Conservation (phyloP, 2,888 invertebrate species). For the Euplagia quadripunctaria region DNA sequence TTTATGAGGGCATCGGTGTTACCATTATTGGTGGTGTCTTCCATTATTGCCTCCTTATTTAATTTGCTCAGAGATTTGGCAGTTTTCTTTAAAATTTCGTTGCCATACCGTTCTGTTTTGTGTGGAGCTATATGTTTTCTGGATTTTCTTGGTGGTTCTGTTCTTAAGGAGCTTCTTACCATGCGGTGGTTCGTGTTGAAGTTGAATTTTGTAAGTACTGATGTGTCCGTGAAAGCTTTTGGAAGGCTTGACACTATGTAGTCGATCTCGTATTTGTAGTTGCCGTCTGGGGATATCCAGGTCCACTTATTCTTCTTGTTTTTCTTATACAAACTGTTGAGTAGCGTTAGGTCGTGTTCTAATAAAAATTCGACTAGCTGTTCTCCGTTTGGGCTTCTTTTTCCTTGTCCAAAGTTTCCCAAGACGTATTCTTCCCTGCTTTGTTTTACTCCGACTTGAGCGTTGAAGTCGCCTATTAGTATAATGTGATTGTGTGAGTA, state of each 20-base stretch:
- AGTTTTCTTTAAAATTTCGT: background rate
- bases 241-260: background rate
- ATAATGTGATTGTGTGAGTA: background rate
- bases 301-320: background rate
- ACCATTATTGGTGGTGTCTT: too few relatives aligned
- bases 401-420: background rate
- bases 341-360: background rate
- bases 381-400: background rate
- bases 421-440: background rate
- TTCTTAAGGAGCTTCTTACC: background rate
- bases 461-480: background rate
- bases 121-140: background rate
- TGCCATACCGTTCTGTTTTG: background rate
- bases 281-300: background rate
- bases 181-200: background rate
- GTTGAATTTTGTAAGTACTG: background rate
- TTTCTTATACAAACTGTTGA: background rate
- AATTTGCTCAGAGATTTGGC: background rate
- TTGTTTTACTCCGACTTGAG: background rate
- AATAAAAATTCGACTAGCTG: background rate
- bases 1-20: background rate
- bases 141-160: background rate
- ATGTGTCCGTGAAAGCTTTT: background rate
- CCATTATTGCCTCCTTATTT: background rate
- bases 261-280: background rate